Conservation (phyloP, 2,113 vertebrate species). For the Stercorarius parasiticus region DNA sequence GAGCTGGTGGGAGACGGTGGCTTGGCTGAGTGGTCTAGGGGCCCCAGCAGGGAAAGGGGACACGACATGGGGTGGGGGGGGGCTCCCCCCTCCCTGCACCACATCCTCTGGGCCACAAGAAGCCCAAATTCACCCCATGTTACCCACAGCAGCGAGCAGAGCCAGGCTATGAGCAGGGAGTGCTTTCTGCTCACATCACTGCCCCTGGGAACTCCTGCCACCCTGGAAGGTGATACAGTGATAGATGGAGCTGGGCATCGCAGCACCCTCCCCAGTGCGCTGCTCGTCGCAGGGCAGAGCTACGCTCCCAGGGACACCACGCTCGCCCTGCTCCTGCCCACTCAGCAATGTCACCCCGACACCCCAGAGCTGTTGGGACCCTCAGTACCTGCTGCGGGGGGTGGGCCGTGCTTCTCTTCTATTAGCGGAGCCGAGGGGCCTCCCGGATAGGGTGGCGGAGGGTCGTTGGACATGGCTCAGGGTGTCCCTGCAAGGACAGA, state of each 20-base stretch:
- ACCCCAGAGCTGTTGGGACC: background rate
- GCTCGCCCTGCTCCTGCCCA: rapidly evolving
- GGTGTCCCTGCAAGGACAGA: constrained; percentile 35
- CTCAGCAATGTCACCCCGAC: rapidly evolving
- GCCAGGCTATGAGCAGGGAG: background rate
- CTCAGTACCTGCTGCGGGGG: constrained; percentile 75
- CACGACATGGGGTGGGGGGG: rapidly evolving
- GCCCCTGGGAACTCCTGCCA: background rate
- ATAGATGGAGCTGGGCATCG: rapidly evolving
- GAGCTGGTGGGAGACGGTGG: background rate
- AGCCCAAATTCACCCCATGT: background rate
- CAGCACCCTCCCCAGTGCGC: rapidly evolving
- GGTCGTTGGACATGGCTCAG: constrained; percentile 88
- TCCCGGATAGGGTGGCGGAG: constrained; percentile 94
- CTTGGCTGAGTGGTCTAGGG: background rate
- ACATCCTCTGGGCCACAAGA: background rate
- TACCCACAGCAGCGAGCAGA: background rate
- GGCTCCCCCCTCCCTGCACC: background rate
- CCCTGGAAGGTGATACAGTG: rapidly evolving
- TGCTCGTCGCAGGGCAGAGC: background rate
- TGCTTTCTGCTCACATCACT: background rate
- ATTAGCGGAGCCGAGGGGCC: constrained; percentile 88
- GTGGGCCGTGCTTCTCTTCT: constrained; percentile 89
- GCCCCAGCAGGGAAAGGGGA: background rate
- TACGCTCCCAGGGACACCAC: background rate